A percentile compares a stretch with the other conserved stretches of the same genome.
phyloP scores from a whole-genome alignment of 2,797 vertebrate species.

The Phataginus tetradactyla region DNA sequence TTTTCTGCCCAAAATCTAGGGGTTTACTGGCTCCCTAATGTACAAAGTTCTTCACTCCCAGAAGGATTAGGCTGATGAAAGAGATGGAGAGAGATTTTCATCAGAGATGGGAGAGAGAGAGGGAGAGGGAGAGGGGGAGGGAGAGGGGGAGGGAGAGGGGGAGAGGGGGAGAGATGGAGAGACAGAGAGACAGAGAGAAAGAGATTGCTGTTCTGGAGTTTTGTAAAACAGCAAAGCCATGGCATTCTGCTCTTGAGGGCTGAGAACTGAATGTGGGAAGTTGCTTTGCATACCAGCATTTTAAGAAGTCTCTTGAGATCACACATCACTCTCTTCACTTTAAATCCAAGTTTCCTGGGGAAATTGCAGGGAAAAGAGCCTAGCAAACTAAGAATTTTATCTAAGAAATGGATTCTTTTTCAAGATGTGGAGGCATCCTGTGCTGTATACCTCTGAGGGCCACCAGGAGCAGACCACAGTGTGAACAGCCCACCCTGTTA shows the following conservation, averaged over 20 bases:
- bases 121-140: neutral
- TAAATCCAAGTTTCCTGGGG: neutral
- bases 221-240: neutral
- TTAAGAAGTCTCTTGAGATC: neutral
- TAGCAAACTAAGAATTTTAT: neutral
- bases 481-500: neutral
- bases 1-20: neutral
- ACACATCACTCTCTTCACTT: neutral
- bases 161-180: no score
- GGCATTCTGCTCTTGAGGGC: neutral
- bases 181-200: neutral
- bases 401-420: neutral
- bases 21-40: neutral
- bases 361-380: neutral
- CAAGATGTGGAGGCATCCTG: neutral
- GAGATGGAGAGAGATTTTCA: no score
- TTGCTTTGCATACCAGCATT: neutral
- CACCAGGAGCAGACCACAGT: neutral
- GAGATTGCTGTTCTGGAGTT: neutral
- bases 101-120: neutral
- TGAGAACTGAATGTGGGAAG: neutral
- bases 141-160: neutral
- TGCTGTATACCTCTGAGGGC: neutral
- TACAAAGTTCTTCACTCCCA: neutral
- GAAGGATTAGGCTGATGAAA: neutral